Evolutionary conservation across 2,113 vertebrate species (phyloP), one percentile per base, ranked within the genome.

Genomic region (Hucho hucho): DNA sequence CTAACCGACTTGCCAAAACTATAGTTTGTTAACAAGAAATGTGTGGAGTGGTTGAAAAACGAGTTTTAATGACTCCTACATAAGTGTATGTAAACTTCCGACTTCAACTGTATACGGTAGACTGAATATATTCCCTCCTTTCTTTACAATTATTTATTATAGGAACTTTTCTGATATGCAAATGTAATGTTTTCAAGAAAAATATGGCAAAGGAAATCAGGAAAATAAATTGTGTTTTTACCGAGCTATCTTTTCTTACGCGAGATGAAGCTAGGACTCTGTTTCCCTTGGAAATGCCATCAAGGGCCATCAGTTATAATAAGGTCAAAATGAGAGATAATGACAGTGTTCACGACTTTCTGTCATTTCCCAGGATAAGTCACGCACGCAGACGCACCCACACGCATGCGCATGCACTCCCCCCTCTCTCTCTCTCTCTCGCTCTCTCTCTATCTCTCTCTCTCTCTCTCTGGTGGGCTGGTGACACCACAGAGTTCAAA

Each of bases 401-500:
- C 22, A 70, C 69, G 3, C 9, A 16, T 20, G 11, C 69, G 3
- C n/a, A n/a, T n/a, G n/a, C n/a, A n/a, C n/a, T 49, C 46, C 4
- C 46, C 1, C 46, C 4, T 64, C 20, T 25, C 20, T 64, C 22
- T 64, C 61, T 61, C 59, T 61, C n/a, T 9, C 59, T 22, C 7
- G 9, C 18, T 22, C 59, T 22, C 22, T 22, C 59, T 7, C 18
- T 63, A 1, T 37, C 37, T 37, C 37, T 37, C 37, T 9, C 37
- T 43, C 1, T 43, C 7, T 43, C 16, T 53, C 12, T 53, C 47
- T 2, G 32, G 73, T 37, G 75, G 66, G 66, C 64, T 63, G 58
- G 20, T 79, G 67, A 79, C 81, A 76, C 74, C 73, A 70, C 61
- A 0, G 63, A 79, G 75, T 84, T 89, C 82, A 85, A 87, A 90